Evolutionary conservation across 2,888 invertebrate species (phyloP).

Genomic region (Geophilus truncorum): DNA sequence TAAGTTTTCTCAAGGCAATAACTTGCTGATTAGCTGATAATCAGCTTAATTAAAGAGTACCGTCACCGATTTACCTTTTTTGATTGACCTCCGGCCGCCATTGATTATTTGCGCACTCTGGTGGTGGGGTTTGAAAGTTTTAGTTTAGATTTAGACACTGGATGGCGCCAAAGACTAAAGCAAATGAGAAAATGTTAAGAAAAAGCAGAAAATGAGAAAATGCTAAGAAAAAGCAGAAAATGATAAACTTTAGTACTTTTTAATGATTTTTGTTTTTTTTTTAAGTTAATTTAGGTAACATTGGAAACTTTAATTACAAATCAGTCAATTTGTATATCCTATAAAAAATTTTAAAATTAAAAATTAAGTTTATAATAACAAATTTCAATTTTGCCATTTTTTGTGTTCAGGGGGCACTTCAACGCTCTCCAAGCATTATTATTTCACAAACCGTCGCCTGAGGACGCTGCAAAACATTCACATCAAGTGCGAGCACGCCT

Average conservation of each 20-base stretch:
- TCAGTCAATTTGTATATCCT: background rate
- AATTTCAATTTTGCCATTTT: too few species aligned
- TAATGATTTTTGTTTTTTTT: too few species aligned
- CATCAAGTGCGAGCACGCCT: background rate
- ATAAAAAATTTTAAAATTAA: slow-evolving; percentile 31
- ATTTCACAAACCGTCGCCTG: background rate
- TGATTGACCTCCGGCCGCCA: background rate
- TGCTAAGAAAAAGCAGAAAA: too few species aligned
- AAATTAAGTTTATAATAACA: too few species aligned
- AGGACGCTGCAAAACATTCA: background rate
- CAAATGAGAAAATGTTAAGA: too few species aligned
- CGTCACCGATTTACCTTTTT: background rate
- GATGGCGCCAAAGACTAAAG: background rate
- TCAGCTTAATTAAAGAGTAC: background rate
- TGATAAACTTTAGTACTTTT: too few species aligned
- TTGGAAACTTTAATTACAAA: background rate
- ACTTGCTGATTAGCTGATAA: background rate
- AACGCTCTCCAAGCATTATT: background rate
- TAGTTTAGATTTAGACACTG: background rate
- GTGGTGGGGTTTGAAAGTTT: background rate
- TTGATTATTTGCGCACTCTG: background rate
- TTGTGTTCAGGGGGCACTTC: background rate
- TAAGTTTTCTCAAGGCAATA: too few species aligned
- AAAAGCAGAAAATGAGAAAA: background rate
- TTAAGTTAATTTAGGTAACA: too few species aligned